phyloP scores from a whole-genome alignment of 2,113 vertebrate species.

The Syngnathus floridae region DNA sequence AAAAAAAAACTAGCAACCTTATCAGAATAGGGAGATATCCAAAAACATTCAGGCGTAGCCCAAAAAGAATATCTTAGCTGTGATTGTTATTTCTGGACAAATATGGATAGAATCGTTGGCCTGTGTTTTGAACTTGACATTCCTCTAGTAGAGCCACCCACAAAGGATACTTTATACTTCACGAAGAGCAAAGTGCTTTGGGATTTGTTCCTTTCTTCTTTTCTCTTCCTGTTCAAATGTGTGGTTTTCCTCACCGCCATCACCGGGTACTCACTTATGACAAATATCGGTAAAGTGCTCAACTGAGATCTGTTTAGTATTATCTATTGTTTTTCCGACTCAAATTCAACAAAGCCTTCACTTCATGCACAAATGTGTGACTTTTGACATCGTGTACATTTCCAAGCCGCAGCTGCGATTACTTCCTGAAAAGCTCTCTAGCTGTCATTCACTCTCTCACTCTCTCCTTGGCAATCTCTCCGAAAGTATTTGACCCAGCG shows the following conservation, averaged over 20 bases:
- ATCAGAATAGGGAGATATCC: conserved; percentile 8
- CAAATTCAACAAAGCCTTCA: background rate
- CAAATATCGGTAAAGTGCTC: background rate
- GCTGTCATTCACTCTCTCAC: background rate
- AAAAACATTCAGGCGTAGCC: background rate
- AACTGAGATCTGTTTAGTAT: background rate
- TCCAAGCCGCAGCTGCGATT: background rate
- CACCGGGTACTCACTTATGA: background rate
- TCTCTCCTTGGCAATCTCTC: background rate
- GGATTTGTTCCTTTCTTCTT: background rate
- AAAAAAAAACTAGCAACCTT: conserved; percentile 9
- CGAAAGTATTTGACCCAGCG: background rate
- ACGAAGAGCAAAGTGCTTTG: no score
- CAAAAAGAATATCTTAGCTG: background rate
- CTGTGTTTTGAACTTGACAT: background rate
- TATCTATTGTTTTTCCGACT: no score
- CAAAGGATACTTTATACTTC: background rate
- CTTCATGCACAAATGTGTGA: background rate
- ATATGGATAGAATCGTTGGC: background rate
- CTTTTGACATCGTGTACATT: background rate
- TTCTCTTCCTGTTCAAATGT: background rate
- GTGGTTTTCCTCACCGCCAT: background rate
- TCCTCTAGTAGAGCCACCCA: background rate
- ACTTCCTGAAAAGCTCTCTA: background rate
- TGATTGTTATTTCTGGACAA: background rate